Percentiles rank a stretch among this genome's conserved stretches.
Evolutionary conservation across 2,888 invertebrate genomes (phyloP).

Genomic region (Orthonevra nobilis): DNA sequence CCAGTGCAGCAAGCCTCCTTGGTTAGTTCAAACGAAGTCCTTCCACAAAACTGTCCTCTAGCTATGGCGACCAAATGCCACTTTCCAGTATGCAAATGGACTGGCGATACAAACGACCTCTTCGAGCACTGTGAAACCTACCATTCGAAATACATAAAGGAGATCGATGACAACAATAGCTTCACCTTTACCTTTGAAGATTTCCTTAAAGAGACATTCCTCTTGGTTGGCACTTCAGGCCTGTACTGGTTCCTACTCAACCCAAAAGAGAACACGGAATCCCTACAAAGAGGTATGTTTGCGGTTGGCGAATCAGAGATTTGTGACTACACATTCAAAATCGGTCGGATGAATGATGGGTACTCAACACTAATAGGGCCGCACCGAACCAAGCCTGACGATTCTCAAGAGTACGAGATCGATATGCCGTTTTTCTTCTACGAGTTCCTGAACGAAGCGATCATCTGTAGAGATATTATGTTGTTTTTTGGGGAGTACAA

Average conservation of each 20-base stretch:
- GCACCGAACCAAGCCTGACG: slow-evolving; percentile 1
- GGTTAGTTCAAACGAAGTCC: too few relatives aligned
- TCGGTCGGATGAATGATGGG: slow-evolving; percentile 53
- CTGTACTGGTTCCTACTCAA: slow-evolving; percentile 71
- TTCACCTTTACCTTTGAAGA: slow-evolving; percentile 70
- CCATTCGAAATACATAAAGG: slow-evolving; percentile 64
- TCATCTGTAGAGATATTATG: too few relatives aligned
- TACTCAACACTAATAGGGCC: slow-evolving; percentile 6
- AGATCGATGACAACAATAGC: slow-evolving; percentile 54
- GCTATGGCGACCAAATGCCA: slow-evolving; percentile 59
- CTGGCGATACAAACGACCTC: slow-evolving; percentile 66
- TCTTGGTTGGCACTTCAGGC: slow-evolving; percentile 61
- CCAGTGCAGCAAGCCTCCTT: too few relatives aligned
- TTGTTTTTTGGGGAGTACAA: too few relatives aligned
- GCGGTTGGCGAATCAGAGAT: slow-evolving; percentile 72
- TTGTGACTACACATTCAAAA: slow-evolving; percentile 64
- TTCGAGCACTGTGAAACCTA: slow-evolving; percentile 70
- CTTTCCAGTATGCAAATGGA: slow-evolving; percentile 69
- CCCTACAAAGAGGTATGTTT: slow-evolving; percentile 70
- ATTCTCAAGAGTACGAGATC: slow-evolving; percentile 7
- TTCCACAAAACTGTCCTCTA: too few relatives aligned
- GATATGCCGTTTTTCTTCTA: too few relatives aligned
- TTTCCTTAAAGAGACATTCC: slow-evolving; percentile 52
- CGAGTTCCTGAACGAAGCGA: too few relatives aligned
- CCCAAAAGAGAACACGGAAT: background rate